These are phyloP conservation scores for Actinostola sp. DNA, from an alignment of 92 coral and sea anemone species.

Conservation along the genomic window DNA sequence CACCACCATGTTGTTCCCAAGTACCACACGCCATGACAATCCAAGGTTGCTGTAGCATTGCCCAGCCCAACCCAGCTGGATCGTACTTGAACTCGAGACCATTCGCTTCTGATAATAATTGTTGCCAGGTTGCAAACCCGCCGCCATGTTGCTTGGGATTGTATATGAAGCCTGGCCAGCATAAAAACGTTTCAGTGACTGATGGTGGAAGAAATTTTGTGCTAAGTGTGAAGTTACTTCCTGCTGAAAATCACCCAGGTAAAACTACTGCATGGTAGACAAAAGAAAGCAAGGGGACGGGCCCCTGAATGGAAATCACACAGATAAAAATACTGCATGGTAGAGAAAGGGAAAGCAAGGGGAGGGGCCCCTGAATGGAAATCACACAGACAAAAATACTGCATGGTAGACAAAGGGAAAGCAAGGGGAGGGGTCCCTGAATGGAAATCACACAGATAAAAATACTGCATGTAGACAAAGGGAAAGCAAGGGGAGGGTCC, in stretches of 20 bases:
- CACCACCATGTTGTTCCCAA: conserved; percentile 1
- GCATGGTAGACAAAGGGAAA: too few relatives aligned
- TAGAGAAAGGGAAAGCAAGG: too few relatives aligned
- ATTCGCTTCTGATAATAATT: neutral
- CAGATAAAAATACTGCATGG: neutral
- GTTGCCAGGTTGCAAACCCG: conserved; percentile 16
- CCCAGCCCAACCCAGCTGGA: neutral
- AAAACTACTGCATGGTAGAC: neutral
- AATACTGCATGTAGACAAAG: too few relatives aligned
- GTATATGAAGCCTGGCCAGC: conserved; percentile 22
- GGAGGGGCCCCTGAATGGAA: too few relatives aligned
- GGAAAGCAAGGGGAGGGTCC: too few relatives aligned
- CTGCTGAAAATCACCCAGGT: conserved; percentile 2
- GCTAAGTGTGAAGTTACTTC: conserved; percentile 12
- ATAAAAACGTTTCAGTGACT: conserved; percentile 16
- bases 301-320: neutral
- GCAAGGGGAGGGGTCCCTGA: too few relatives aligned
- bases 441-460: too few relatives aligned
- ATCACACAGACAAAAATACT: too few relatives aligned
- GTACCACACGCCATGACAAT: neutral
- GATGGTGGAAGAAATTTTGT: conserved; percentile 13
- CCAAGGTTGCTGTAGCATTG: conserved; percentile 12
- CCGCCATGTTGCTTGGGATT: conserved; percentile 35
- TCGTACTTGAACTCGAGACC: neutral
- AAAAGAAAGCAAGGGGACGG: neutral